Evolutionary conservation across 1,140 invertebrate species (phyloP).

Genomic region (Augochlora pura): DNA sequence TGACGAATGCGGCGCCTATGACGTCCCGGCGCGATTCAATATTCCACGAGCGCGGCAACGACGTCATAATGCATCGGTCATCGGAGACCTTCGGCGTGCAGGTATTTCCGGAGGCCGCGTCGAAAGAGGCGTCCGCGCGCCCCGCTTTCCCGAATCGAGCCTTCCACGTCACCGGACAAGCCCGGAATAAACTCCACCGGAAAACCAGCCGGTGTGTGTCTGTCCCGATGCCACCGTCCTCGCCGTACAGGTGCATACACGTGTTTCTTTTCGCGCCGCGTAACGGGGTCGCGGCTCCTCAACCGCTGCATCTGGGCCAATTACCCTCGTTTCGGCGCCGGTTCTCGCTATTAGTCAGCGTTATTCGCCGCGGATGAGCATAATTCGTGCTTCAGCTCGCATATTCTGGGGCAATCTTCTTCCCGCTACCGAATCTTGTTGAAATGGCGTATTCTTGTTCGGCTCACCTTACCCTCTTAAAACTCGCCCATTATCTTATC

Average conservation of each 20-base stretch:
- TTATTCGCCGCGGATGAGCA: slow-evolving; percentile 9
- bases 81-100: slow-evolving; percentile 12
- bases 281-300: slow-evolving; percentile 7
- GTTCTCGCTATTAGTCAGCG: neutral
- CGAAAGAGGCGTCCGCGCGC: neutral
- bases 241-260: neutral
- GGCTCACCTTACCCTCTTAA: no score
- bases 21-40: slow-evolving; percentile 45
- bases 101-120: slow-evolving; percentile 32
- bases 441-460: no score
- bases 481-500: no score
- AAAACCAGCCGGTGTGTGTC: neutral
- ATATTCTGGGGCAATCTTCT: neutral
- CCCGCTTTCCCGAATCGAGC: slow-evolving; percentile 16
- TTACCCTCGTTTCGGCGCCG: slow-evolving; percentile 13
- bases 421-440: neutral
- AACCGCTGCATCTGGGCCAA: slow-evolving; percentile 10
- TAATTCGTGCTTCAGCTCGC: neutral
- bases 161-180: slow-evolving; percentile 1
- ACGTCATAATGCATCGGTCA: slow-evolving; percentile 46
- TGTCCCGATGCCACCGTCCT: neutral
- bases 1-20: slow-evolving; percentile 43
- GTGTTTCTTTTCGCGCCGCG: neutral
- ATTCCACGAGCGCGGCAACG: slow-evolving; percentile 46
- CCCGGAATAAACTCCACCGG: neutral